Base-by-base conservation (phyloP, 1,140 invertebrate species). In the Sminthurinus signatus region DNA sequence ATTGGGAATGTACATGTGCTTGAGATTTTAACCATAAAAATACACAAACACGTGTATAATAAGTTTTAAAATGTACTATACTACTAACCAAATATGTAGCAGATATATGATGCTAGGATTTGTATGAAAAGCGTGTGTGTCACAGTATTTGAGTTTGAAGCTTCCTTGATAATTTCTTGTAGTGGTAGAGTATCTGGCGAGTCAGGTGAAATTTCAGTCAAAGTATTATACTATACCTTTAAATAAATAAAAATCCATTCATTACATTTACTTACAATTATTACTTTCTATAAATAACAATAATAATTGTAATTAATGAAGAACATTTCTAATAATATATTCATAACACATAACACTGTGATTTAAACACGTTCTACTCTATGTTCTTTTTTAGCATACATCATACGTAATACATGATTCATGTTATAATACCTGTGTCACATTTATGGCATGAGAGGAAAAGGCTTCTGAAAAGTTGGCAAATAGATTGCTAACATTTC, bases 51-150 rank as follows among this genome's bases (percentile, higher is more conserved):
- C 42, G 21, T 57, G 42, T 27, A n/a, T 39, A n/a, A 2, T 21
- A 32, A 57, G 27, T n/a, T 42, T 57, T 63, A 1, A 36, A 14
- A 23, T 42, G n/a, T n/a, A n/a, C n/a, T n/a, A n/a, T n/a, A n/a
- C n/a, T 50, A 65, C 73, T 79, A 73, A 83, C 84, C 91, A 71
- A 94, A 92, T 69, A 94, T 87, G 73, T 95, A 96, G 71, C 88
- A 89, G 29, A 93, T 79, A 74, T 93, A 93, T 4, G 91, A 85
- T 4, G 88, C 84, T 55, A 86, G 79, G 51, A 94, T 84, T 76
- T 93, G 90, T 50, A 93, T 82, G 1, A 94, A 74, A 31, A 93
- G 75, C 0, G 93, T 85, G 73, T 89, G 89, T 28, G 52, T 64
- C 5, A 69, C 64, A 14, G 58, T 59, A 31, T 56, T 54, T 36